A percentile compares a stretch with the other conserved stretches of the same genome.
Evolutionary conservation across 2,888 invertebrate species (phyloP).

Genomic region (Iphiclides podalirius): DNA sequence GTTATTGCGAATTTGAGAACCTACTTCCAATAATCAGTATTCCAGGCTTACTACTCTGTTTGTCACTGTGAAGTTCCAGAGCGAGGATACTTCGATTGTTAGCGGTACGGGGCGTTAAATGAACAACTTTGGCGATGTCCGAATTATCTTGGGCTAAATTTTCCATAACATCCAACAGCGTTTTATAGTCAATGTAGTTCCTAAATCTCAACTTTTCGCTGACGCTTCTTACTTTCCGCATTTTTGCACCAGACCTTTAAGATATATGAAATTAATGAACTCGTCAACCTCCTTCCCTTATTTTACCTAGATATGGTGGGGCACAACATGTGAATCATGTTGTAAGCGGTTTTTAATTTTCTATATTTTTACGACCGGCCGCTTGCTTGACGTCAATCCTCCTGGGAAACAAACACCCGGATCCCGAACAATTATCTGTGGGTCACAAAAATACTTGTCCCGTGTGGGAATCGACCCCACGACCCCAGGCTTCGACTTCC

Average conservation of each 20-base stretch:
- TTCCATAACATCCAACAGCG: constrained; percentile 34
- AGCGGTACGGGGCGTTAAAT: constrained; percentile 46
- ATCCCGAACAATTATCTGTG: too few relatives aligned
- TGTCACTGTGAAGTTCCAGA: constrained; percentile 63
- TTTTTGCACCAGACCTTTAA: constrained; percentile 62
- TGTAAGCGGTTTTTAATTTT: too few relatives aligned
- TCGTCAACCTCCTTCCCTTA: too few relatives aligned
- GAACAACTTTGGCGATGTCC: constrained; percentile 46
- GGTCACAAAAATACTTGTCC: too few relatives aligned
- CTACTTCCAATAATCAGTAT: constrained; percentile 65
- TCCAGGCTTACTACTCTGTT: constrained; percentile 59
- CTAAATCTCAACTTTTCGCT: constrained; percentile 35
- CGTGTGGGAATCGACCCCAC: too few relatives aligned
- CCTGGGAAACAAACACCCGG: too few relatives aligned
- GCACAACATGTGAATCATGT: too few relatives aligned
- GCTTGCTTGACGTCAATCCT: too few relatives aligned
- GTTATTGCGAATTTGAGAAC: not conserved
- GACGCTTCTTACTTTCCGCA: constrained; percentile 47
- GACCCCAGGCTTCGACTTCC: too few relatives aligned
- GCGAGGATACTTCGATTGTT: constrained; percentile 56
- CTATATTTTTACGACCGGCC: too few relatives aligned
- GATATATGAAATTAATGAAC: too few relatives aligned
- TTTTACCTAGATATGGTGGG: too few relatives aligned
- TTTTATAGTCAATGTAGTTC: constrained; percentile 45
- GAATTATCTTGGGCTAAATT: constrained; percentile 43